Conservation (phyloP, 1,140 invertebrate genomes). For the Reticulitermes speratus region DNA sequence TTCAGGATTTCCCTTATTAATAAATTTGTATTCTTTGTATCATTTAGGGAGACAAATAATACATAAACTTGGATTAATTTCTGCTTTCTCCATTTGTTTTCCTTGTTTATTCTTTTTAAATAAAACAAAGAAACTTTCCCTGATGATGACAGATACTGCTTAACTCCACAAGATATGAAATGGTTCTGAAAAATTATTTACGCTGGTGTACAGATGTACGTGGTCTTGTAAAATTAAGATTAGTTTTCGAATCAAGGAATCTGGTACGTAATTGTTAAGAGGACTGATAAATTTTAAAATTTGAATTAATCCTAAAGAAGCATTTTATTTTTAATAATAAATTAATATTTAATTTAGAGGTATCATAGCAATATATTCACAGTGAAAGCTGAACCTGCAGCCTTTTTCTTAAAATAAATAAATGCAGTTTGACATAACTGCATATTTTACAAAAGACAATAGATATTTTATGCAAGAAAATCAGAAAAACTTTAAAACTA, state of each 20-base stretch:
- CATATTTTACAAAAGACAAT: not conserved
- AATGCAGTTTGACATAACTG: not conserved
- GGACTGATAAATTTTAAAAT: not conserved
- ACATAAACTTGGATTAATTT: not conserved
- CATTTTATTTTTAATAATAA: conserved; percentile 14
- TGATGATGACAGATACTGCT: not conserved
- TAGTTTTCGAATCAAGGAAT: not conserved
- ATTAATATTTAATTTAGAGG: conserved; percentile 7
- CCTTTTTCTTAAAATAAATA: not conserved
- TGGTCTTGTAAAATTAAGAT: not conserved
- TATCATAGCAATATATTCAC: conserved; percentile 7
- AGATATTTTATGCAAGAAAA: not conserved
- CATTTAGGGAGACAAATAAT: not conserved
- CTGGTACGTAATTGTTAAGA: not conserved
- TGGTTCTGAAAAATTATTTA: not conserved
- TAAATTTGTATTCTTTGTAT: not conserved
- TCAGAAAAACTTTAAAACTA: not conserved
- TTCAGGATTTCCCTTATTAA: too few species aligned
- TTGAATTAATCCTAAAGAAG: not conserved
- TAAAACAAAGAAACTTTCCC: not conserved
- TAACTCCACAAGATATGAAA: not conserved
- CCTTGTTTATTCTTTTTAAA: not conserved
- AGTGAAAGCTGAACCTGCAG: not conserved
- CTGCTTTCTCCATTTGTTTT: too few species aligned
- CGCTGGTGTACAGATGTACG: not conserved